Percentiles rank a stretch among this genome's conserved stretches.
These are phyloP conservation scores for Leptinotarsa undecemlineata DNA, from an alignment of 1,140 invertebrate species.

Conservation along the genomic window DNA sequence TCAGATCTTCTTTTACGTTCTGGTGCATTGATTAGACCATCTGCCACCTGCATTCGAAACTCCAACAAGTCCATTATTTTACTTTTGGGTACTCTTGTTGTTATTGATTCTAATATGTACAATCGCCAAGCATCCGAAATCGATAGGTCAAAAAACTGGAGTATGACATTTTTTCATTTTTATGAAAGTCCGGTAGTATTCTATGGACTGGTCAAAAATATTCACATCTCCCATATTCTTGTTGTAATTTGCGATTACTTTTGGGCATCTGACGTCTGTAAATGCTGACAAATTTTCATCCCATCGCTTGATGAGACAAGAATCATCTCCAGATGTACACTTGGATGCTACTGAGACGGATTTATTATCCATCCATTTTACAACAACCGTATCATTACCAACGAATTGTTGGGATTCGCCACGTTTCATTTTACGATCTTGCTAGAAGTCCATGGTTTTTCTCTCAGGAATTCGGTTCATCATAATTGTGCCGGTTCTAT, in stretches of 20 bases:
- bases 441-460: not conserved
- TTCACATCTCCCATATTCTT: not conserved
- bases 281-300: not conserved
- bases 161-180: too few relatives aligned
- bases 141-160: too few relatives aligned
- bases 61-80: too few relatives aligned
- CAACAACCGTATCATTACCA: not conserved
- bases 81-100: too few relatives aligned
- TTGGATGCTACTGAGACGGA: not conserved
- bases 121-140: too few relatives aligned
- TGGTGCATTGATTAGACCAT: too few relatives aligned
- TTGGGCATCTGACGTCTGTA: not conserved
- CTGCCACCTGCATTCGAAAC: too few relatives aligned
- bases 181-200: too few relatives aligned
- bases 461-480: not conserved
- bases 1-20: too few relatives aligned
- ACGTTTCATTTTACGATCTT: constrained; percentile 6
- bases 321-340: constrained; percentile 8
- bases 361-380: not conserved
- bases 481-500: constrained; percentile 1
- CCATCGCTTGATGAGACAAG: not conserved
- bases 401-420: not conserved
- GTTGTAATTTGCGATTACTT: not conserved
- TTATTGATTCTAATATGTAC: too few relatives aligned
- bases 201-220: too few relatives aligned